Conservation (phyloP, 2,888 invertebrate species). For the Pristionchus maxplancki region DNA sequence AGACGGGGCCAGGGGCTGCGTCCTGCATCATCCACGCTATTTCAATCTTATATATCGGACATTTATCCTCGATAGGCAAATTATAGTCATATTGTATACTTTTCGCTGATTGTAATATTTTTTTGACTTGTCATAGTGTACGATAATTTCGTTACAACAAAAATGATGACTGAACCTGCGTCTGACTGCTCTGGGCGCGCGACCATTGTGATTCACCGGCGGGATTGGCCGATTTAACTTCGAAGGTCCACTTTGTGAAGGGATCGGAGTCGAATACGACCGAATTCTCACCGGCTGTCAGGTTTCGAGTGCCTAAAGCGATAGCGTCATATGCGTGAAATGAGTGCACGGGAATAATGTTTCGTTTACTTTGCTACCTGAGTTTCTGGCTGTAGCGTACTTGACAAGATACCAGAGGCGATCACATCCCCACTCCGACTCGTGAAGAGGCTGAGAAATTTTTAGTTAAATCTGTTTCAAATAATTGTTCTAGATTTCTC, state of each 20-base stretch:
- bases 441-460: conserved; percentile 68
- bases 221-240: conserved; percentile 76
- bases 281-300: conserved; percentile 71
- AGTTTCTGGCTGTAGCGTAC: conserved; percentile 67
- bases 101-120: too few relatives aligned
- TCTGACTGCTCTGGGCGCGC: conserved; percentile 70
- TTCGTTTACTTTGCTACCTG: too few relatives aligned
- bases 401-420: conserved; percentile 77
- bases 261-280: conserved; percentile 76
- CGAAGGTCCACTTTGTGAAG: conserved; percentile 76
- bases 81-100: too few relatives aligned
- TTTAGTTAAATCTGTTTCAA: background rate
- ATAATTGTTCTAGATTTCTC: background rate
- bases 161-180: conserved; percentile 59
- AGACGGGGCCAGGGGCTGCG: conserved; percentile 75
- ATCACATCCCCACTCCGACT: conserved; percentile 77
- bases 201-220: conserved; percentile 75
- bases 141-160: too few relatives aligned
- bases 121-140: too few relatives aligned
- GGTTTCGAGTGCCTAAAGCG: conserved; percentile 67
- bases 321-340: too few relatives aligned
- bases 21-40: too few relatives aligned
- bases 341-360: too few relatives aligned
- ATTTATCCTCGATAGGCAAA: too few relatives aligned
- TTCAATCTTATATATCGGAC: too few relatives aligned